Conservation (phyloP, 1,140 invertebrate genomes). For the Rhagoletis pomonella region DNA sequence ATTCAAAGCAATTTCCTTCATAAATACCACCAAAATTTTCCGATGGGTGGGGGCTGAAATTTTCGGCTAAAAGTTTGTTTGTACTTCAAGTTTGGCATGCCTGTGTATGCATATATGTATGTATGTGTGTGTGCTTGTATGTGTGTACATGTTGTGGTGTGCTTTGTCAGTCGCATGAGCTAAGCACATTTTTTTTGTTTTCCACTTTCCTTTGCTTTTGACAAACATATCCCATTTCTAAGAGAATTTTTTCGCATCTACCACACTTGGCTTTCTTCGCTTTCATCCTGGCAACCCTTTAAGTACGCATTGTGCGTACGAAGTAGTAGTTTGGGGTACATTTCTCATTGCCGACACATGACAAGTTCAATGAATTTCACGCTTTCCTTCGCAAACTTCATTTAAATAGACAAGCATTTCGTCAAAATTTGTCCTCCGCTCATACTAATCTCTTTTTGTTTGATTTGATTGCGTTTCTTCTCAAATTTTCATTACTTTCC, state of each 20-base stretch:
- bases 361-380: constrained; percentile 41
- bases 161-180: constrained; percentile 34
- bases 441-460: constrained; percentile 1
- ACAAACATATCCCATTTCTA: constrained; percentile 28
- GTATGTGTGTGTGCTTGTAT: background rate
- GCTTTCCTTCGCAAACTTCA: constrained; percentile 6
- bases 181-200: background rate
- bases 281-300: background rate
- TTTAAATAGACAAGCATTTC: constrained; percentile 33
- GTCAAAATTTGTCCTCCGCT: background rate
- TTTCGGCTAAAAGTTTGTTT: constrained; percentile 33
- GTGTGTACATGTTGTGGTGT: background rate
- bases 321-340: background rate
- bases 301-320: background rate
- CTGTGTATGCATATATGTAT: too few species aligned
- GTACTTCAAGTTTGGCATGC: background rate
- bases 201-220: background rate
- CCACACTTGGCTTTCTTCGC: background rate
- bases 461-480: constrained; percentile 8
- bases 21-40: background rate
- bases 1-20: constrained; percentile 49
- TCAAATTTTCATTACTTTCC: background rate
- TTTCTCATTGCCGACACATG: background rate
- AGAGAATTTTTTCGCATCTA: constrained; percentile 20
- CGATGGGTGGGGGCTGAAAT: background rate